A percentile compares a stretch with the other conserved stretches of the same genome.
phyloP scores from a whole-genome alignment of 2,888 invertebrate genomes.

The Drosophila limbata region DNA sequence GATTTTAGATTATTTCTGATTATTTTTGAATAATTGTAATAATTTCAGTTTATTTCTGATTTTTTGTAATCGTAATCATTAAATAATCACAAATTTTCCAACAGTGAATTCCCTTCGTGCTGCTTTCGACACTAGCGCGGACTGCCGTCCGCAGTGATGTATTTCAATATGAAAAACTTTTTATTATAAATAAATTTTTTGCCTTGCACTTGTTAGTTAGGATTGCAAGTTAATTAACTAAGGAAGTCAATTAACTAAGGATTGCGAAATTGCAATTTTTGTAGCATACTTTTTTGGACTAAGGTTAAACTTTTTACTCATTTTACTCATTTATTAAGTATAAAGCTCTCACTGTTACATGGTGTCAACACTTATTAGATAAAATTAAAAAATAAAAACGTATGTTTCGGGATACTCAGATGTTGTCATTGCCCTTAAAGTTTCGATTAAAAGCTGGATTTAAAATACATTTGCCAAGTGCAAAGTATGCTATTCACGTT shows the following conservation, averaged over 20 bases:
- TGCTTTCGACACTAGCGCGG: too few relatives aligned
- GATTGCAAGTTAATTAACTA: too few relatives aligned
- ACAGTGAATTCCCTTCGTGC: too few relatives aligned
- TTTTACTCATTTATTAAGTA: not conserved
- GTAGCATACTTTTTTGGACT: not conserved
- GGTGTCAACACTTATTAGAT: not conserved
- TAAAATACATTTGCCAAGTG: not conserved
- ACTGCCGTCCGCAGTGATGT: too few relatives aligned
- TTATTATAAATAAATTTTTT: not conserved
- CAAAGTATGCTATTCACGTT: constrained; percentile 34
- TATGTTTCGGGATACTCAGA: not conserved
- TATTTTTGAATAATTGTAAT: too few relatives aligned
- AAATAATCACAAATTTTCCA: too few relatives aligned
- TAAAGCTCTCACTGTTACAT: not conserved
- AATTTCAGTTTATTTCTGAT: too few relatives aligned
- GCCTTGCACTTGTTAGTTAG: too few relatives aligned
- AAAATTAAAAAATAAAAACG: not conserved
- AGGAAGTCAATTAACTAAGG: too few relatives aligned
- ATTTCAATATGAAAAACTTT: too few relatives aligned
- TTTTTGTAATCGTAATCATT: too few relatives aligned
- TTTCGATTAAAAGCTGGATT: not conserved
- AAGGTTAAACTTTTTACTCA: not conserved
- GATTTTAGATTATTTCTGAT: too few relatives aligned
- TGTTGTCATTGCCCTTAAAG: not conserved
- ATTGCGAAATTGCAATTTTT: not conserved